Percentiles rank a stretch among this genome's conserved stretches.
phyloP scores from a whole-genome alignment of 2,797 vertebrate genomes.

The Protonibea diacanthus region DNA sequence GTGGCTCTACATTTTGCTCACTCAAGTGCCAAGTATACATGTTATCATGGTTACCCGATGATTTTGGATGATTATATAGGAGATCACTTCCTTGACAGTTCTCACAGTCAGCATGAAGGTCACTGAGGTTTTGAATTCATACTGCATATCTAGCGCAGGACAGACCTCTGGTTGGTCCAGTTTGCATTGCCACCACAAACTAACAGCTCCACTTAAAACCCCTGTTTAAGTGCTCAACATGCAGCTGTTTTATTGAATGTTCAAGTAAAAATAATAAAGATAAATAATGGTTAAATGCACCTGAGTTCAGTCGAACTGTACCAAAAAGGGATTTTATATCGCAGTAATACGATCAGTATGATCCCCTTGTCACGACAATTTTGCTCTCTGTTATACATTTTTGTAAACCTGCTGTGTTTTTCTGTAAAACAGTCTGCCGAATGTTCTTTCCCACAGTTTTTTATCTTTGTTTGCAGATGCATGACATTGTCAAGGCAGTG shows the following conservation, averaged over 20 bases:
- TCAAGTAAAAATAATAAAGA: slow-evolving; percentile 10
- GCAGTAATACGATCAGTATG: not conserved
- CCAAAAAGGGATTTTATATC: not conserved
- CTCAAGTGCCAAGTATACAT: not conserved
- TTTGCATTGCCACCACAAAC: not conserved
- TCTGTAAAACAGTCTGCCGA: slow-evolving; percentile 23
- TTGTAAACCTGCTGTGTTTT: slow-evolving; percentile 6
- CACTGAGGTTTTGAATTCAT: not conserved
- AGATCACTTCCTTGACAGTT: not conserved
- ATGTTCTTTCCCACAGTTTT: slow-evolving; percentile 57
- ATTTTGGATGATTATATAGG: not conserved
- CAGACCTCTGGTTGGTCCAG: not conserved
- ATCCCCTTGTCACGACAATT: not conserved
- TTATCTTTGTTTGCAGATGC: slow-evolving; percentile 87
- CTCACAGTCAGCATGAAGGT: not conserved
- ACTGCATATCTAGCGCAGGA: not conserved
- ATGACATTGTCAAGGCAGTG: slow-evolving; percentile 96
- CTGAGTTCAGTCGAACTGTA: not conserved
- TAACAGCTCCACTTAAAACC: not conserved
- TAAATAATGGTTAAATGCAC: not conserved
- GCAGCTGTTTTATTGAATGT: not conserved
- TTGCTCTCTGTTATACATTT: slow-evolving; percentile 3
- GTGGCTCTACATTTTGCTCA: not conserved
- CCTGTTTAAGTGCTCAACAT: not conserved
- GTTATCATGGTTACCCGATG: not conserved